Conservation (phyloP, 2,797 vertebrate species). For the Characodon lateralis region DNA sequence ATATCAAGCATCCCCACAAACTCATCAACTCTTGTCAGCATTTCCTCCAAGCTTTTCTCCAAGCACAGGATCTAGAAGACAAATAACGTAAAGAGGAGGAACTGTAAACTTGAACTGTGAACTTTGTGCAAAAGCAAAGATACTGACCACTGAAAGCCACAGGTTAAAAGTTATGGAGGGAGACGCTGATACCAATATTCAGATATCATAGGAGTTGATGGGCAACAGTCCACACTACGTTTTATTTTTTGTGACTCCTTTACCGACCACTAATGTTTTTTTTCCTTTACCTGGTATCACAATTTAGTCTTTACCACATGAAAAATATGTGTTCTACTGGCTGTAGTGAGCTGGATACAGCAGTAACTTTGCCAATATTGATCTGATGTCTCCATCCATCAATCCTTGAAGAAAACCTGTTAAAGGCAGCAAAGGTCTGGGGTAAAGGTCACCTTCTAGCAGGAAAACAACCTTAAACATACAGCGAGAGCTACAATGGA, state of each 20-base stretch:
- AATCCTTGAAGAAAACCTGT: neutral
- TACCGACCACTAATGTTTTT: neutral
- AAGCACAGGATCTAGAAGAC: constrained; percentile 83
- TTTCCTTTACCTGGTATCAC: neutral
- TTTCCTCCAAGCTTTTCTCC: constrained; percentile 91
- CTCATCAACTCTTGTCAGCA: constrained; percentile 93
- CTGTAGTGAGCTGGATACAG: neutral
- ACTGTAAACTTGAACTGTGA: neutral
- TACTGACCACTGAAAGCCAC: neutral
- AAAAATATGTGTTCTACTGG: neutral
- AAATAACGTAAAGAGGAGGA: constrained; percentile 10
- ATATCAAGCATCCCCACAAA: constrained; percentile 97
- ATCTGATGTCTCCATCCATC: neutral
- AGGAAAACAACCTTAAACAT: neutral
- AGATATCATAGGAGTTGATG: neutral
- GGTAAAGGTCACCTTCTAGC: neutral
- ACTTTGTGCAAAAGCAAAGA: neutral
- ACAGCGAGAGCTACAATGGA: neutral
- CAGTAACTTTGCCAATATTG: neutral
- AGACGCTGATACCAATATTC: neutral
- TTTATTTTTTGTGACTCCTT: neutral
- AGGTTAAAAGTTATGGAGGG: neutral
- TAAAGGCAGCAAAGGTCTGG: neutral
- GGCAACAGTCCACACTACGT: neutral
- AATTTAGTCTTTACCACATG: neutral